Conservation (phyloP, 1,140 invertebrate genomes). For the Holcopasites calliopsidis region DNA sequence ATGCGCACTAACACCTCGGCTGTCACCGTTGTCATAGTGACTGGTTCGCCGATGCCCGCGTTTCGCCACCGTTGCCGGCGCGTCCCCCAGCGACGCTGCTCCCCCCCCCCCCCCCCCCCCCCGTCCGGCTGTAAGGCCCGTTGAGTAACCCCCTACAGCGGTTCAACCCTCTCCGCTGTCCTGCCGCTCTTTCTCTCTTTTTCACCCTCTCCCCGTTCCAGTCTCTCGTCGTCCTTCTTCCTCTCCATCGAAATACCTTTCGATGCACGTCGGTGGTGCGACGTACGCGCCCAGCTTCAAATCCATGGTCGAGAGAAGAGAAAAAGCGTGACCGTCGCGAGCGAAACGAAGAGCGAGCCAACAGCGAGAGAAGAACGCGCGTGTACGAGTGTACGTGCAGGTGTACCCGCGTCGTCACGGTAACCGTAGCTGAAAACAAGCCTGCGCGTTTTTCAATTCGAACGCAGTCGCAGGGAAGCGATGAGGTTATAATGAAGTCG, state of each 20-base stretch:
- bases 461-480: constrained; percentile 63
- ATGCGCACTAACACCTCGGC: constrained; percentile 78
- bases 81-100: constrained; percentile 56
- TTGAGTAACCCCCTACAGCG: constrained; percentile 62
- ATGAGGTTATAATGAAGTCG: constrained; percentile 67
- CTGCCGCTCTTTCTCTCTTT: neutral
- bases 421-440: constrained; percentile 67
- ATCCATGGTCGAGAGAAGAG: constrained; percentile 50
- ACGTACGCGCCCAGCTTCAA: constrained; percentile 43
- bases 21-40: constrained; percentile 79
- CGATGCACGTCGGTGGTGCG: constrained; percentile 47
- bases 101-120: constrained; percentile 45
- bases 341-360: constrained; percentile 18
- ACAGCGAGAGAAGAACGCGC: constrained; percentile 14
- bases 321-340: constrained; percentile 19
- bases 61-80: constrained; percentile 63
- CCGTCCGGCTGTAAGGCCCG: constrained; percentile 41
- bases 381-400: constrained; percentile 9
- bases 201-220: constrained; percentile 22
- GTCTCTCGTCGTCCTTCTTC: constrained; percentile 1
- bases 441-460: constrained; percentile 68
- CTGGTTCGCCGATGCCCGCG: constrained; percentile 72
- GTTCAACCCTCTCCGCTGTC: constrained; percentile 40
- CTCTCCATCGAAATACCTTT: constrained; percentile 25
- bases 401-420: constrained; percentile 62